Evolutionary conservation across 2,888 invertebrate genomes (phyloP).

Genomic region (Chrysotoxum bicinctum): DNA sequence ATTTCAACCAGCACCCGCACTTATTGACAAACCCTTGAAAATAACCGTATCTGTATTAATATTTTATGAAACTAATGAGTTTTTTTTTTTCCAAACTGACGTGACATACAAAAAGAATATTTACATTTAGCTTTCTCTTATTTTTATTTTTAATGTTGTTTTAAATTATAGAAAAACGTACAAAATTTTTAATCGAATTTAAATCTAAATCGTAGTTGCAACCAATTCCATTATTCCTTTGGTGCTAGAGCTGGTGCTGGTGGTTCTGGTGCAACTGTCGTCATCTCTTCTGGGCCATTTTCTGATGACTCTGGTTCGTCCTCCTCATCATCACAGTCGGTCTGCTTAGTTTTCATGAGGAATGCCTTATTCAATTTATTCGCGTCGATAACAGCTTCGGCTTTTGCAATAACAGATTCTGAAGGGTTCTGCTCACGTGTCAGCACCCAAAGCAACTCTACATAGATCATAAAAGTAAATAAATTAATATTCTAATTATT

Average conservation of each 20-base stretch:
- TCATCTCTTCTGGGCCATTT: background rate
- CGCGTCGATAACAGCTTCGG: conserved; percentile 75
- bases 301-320: conserved; percentile 21
- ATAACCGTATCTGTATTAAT: no score
- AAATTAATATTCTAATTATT: conserved; percentile 7
- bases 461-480: background rate
- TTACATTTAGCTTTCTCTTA: background rate
- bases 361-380: conserved; percentile 76
- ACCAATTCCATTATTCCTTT: background rate
- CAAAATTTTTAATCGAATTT: no score
- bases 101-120: no score
- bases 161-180: no score
- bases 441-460: conserved; percentile 67
- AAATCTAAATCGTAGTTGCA: background rate
- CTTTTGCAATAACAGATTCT: conserved; percentile 73
- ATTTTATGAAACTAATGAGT: no score
- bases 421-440: conserved; percentile 77
- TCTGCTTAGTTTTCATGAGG: conserved; percentile 76
- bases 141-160: background rate
- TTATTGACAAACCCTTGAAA: no score
- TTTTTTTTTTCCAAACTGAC: no score
- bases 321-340: conserved; percentile 74
- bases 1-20: no score
- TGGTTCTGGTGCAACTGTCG: conserved; percentile 1
- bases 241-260: no score